A percentile compares a stretch with the other conserved stretches of the same genome.
Evolutionary conservation across 2,113 vertebrate species (phyloP).

Genomic region (Dryoscopus gambensis): DNA sequence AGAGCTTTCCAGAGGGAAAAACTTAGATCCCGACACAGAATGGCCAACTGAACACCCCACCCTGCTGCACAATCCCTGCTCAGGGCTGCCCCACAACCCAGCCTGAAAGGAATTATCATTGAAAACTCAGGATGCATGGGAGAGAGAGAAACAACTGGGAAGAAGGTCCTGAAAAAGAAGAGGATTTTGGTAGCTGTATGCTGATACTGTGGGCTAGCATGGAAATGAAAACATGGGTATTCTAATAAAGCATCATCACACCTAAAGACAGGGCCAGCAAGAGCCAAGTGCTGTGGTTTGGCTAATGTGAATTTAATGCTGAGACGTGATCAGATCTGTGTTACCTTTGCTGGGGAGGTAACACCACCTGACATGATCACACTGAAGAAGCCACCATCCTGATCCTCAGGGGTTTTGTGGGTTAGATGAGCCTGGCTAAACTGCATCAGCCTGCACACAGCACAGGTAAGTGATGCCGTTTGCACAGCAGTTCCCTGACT

Average conservation of each 20-base stretch:
- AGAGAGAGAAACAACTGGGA: neutral
- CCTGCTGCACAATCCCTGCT: neutral
- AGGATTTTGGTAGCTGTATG: neutral
- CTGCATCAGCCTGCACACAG: neutral
- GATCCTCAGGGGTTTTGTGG: neutral
- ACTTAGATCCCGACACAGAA: neutral
- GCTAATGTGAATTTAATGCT: neutral
- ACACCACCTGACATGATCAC: neutral
- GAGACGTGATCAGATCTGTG: neutral
- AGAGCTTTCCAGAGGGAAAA: neutral
- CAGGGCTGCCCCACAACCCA: neutral
- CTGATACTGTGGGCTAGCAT: neutral
- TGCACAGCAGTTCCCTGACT: neutral
- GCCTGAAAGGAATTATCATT: accelerated
- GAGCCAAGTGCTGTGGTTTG: neutral
- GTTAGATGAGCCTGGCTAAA: neutral
- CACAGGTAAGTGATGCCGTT: neutral
- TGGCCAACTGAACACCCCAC: neutral
- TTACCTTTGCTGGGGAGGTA: neutral
- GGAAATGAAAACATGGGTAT: neutral
- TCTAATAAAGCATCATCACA: neutral
- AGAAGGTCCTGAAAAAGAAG: neutral
- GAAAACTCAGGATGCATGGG: neutral
- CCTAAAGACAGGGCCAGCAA: neutral
- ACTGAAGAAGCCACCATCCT: neutral